Evolutionary conservation across 2,888 invertebrate genomes (phyloP), one percentile per base, ranked within the genome.

Genomic region (Cataglyphis rosenhaueri): DNA sequence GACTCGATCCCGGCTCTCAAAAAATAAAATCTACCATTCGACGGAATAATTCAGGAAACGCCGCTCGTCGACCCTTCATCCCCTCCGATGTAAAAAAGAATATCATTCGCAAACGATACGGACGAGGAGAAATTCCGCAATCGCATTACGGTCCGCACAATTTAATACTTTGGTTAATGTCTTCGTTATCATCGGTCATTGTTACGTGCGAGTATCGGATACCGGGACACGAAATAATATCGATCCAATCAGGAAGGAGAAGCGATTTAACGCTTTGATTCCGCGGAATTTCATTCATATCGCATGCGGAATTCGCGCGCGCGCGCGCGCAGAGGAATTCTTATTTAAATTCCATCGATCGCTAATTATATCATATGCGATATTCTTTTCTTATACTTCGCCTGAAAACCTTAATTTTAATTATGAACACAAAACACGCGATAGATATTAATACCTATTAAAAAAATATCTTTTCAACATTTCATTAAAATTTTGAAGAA

Each of bases 291-390:
- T 78, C 52, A 59, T 70, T 59, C 70, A 32, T 59, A 76, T 38
- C 71, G 44, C 55, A 35, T 18, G 12, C 35, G 78, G 57, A 41
- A 70, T 70, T 57, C 18, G 25, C 25, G 25, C 25, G 25, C 25
- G 25, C 25, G 32, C 32, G 32, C 32, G 5, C 32, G 6, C 32
- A n/a, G 15, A 66, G 52, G 55, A 29, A 55, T 76, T 78, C 35
- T 78, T 78, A 78, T 78, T 78, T 70, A 70, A 78, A 78, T 78
- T 70, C 70, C 70, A 44, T 70, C 59, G 25, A 70, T 44, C 78
- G 78, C 44, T 78, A 78, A 78, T 78, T 78, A 78, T 78, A 59
- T 70, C 32, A 18, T 12, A 55, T 32, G 68, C 68, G 9, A 70
- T 70, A 70, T 59, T 8, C 21, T 78, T 70, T 59, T 12, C 21